Conservation (phyloP, 2,113 vertebrate species). For the Gadus macrocephalus region DNA sequence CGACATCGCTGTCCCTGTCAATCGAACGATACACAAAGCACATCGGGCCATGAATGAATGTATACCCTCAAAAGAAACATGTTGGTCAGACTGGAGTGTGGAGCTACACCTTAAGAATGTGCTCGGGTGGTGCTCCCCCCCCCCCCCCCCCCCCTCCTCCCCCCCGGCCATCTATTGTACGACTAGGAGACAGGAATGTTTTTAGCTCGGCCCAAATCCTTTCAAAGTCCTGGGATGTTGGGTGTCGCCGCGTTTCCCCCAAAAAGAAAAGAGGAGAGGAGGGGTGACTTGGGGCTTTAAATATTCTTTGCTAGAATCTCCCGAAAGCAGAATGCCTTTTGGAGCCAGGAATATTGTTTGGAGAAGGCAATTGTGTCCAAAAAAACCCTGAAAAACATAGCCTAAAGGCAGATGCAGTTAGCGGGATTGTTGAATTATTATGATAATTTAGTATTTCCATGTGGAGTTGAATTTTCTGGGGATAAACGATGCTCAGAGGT, state of each 20-base stretch:
- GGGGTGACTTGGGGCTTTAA: background rate
- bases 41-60: background rate
- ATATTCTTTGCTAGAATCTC: background rate
- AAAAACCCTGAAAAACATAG: too few relatives aligned
- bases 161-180: background rate
- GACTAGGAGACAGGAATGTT: background rate
- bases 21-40: background rate
- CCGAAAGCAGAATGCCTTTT: background rate
- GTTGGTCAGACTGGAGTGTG: background rate
- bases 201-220: background rate
- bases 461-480: slow-evolving; percentile 5
- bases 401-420: background rate
- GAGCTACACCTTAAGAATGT: background rate
- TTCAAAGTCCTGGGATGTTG: background rate
- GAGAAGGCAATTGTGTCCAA: too few relatives aligned
- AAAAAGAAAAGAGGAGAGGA: background rate
- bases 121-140: background rate
- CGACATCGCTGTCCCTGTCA: too few relatives aligned
- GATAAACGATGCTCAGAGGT: slow-evolving; percentile 11
- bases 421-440: slow-evolving; percentile 11
- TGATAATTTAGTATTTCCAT: slow-evolving; percentile 11
- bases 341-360: too few relatives aligned
- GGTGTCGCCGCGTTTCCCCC: background rate
- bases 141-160: background rate
- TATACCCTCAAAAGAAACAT: background rate